phyloP scores from a whole-genome alignment of 2,113 vertebrate species.

The Cephalopterus ornatus region DNA sequence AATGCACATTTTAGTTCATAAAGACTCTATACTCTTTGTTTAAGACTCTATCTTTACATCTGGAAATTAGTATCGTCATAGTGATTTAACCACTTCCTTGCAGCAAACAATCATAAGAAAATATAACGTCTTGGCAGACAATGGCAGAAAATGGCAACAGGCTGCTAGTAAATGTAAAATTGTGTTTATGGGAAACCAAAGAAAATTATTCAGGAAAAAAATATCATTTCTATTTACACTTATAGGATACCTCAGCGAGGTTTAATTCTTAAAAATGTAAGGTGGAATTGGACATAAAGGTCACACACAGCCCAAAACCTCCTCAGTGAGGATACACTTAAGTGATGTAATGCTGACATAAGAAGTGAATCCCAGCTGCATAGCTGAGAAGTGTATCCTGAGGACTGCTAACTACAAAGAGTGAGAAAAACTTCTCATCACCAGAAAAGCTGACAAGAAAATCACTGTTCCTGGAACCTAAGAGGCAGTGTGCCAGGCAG shows the following conservation, averaged over 20 bases:
- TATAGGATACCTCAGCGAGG: neutral
- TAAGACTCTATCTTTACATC: neutral
- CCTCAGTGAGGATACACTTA: neutral
- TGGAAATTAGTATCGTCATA: neutral
- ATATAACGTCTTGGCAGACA: too few species aligned
- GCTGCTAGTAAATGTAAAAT: neutral
- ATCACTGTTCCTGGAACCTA: slow-evolving; percentile 3
- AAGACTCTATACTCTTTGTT: neutral
- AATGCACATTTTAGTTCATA: neutral
- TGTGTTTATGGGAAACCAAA: neutral
- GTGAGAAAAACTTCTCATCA: neutral
- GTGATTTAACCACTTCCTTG: neutral
- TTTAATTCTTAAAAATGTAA: neutral
- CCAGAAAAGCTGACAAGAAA: neutral
- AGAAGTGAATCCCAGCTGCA: neutral
- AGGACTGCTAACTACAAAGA: neutral
- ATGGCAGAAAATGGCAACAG: neutral
- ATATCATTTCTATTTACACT: neutral
- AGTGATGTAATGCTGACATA: neutral
- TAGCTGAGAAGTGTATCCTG: neutral
- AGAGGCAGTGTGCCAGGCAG: neutral
- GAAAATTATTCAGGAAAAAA: neutral
- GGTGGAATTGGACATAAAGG: neutral
- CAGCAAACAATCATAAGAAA: neutral
- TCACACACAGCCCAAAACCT: neutral